Evolutionary conservation across 2,797 vertebrate genomes (phyloP).

Genomic region (Australoheros facetus): DNA sequence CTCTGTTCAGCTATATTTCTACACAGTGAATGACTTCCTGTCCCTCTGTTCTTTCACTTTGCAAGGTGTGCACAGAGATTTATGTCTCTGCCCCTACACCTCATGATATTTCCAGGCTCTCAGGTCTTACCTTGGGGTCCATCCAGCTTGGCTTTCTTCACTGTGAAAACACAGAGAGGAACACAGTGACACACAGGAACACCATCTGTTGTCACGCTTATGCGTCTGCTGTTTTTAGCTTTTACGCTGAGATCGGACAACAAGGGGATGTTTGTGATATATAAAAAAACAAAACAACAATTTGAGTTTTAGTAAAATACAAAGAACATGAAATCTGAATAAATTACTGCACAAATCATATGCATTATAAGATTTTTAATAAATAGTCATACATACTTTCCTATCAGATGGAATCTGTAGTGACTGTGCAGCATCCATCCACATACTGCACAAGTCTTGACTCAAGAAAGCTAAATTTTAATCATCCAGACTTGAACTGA

Average conservation of each 20-base stretch:
- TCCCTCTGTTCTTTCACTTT: conserved; percentile 16
- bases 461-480: conserved; percentile 8
- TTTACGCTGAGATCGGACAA: conserved; percentile 13
- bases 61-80: conserved; percentile 19
- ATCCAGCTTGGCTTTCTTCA: conserved; percentile 98
- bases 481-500: conserved; percentile 5
- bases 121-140: conserved; percentile 92
- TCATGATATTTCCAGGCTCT: conserved; percentile 48
- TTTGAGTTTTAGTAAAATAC: conserved; percentile 1
- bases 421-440: neutral
- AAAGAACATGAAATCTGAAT: neutral
- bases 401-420: neutral
- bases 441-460: neutral
- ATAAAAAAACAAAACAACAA: neutral
- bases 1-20: neutral
- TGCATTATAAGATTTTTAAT: neutral
- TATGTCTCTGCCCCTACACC: conserved; percentile 3
- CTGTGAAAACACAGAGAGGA: conserved; percentile 81
- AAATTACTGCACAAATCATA: neutral
- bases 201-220: conserved; percentile 68
- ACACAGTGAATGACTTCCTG: conserved; percentile 10
- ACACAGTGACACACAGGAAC: conserved; percentile 71
- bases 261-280: neutral
- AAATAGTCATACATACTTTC: neutral
- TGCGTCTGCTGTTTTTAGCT: conserved; percentile 19